These are phyloP conservation scores for Bergia puertoricense DNA, from an alignment of 92 coral and sea anemone genomes.

Conservation along the genomic window DNA sequence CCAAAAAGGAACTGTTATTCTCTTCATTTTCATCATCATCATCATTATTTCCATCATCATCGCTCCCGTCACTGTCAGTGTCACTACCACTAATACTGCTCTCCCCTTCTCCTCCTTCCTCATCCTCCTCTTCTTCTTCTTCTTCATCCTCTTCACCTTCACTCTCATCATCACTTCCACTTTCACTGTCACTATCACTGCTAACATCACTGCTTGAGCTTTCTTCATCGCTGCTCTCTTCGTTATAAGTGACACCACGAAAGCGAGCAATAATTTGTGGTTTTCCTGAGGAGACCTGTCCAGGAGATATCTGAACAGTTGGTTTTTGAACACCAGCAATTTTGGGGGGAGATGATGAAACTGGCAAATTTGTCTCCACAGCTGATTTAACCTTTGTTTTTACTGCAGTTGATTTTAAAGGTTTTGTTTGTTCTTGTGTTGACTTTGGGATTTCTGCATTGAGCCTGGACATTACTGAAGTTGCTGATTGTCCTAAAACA, in stretches of 20 bases:
- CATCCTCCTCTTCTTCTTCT: constrained; percentile 58
- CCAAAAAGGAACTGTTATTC: constrained; percentile 44
- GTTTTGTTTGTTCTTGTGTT: constrained; percentile 34
- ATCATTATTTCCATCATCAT: constrained; percentile 66
- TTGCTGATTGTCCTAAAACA: constrained; percentile 39
- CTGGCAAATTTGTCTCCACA: constrained; percentile 31
- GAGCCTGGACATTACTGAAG: constrained; percentile 37
- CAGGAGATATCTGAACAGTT: constrained; percentile 47
- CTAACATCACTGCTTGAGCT: constrained; percentile 82
- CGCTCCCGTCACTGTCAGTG: constrained; percentile 78
- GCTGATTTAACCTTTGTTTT: constrained; percentile 38
- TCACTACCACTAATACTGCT: constrained; percentile 79
- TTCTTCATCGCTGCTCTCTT: constrained; percentile 94
- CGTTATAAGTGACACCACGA: constrained; percentile 69
- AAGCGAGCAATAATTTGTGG: constrained; percentile 90
- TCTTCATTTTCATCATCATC: constrained; percentile 72
- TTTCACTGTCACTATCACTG: constrained; percentile 79
- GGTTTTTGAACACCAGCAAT: constrained; percentile 37
- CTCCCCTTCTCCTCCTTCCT: constrained; percentile 61
- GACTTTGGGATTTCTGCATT: constrained; percentile 57
- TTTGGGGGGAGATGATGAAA: constrained; percentile 10
- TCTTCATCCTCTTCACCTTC: constrained; percentile 72
- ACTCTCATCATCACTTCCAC: constrained; percentile 78
- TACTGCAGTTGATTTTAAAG: constrained; percentile 26
- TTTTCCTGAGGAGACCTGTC: constrained; percentile 74